These are phyloP conservation scores for Drosophila nigrodunni DNA, from an alignment of 1,140 invertebrate species.

Conservation along the genomic window DNA sequence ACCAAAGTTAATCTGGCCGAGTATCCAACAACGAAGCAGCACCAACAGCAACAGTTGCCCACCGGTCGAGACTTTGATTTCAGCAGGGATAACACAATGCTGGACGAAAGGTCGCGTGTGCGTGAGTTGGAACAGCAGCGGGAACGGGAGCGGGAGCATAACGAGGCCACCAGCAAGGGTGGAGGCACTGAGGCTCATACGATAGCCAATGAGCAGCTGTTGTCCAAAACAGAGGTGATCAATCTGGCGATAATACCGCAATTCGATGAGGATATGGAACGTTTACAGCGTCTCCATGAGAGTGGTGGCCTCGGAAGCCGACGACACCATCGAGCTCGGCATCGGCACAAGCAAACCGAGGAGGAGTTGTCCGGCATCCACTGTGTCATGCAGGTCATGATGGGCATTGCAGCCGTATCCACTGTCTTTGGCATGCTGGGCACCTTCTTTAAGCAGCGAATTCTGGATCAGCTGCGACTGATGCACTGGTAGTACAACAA, in stretches of 20 bases:
- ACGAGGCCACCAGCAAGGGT: constrained; percentile 67
- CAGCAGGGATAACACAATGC: constrained; percentile 79
- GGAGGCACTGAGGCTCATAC: constrained; percentile 62
- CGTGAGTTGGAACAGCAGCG: constrained; percentile 66
- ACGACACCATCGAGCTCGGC: constrained; percentile 76
- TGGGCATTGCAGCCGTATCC: constrained; percentile 83
- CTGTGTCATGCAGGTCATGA: constrained; percentile 85
- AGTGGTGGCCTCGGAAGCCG: constrained; percentile 44
- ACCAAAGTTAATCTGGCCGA: constrained; percentile 82
- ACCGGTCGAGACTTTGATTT: constrained; percentile 77
- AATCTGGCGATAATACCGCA: constrained; percentile 84
- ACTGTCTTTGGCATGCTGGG: constrained; percentile 84
- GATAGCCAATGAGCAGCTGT: constrained; percentile 80
- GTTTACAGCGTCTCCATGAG: constrained; percentile 71
- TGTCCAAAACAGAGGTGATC: constrained; percentile 83
- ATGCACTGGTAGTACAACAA: constrained; percentile 85
- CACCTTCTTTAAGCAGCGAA: constrained; percentile 84
- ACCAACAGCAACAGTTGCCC: constrained; percentile 45
- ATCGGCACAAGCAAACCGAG: constrained; percentile 75
- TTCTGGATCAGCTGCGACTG: constrained; percentile 82
- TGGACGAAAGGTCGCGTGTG: constrained; percentile 74
- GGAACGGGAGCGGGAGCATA: constrained; percentile 58
- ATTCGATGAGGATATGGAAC: constrained; percentile 80
- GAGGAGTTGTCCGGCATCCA: constrained; percentile 83
- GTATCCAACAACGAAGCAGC: constrained; percentile 67